phyloP scores from a whole-genome alignment of 1,140 invertebrate species.

The Lanistes nyassanus region DNA sequence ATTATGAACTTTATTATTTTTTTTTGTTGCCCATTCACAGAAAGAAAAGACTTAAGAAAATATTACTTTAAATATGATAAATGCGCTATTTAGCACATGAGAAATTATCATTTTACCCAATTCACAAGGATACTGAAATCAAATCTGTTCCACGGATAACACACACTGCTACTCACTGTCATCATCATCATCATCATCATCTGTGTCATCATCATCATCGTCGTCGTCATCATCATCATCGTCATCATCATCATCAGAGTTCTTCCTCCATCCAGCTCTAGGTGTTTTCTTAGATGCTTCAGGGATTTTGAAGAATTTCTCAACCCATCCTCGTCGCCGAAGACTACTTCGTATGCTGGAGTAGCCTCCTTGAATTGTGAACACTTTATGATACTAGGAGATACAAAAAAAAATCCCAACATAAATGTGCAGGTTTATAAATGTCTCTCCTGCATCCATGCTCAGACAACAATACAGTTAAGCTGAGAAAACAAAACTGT shows the following conservation, averaged over 20 bases:
- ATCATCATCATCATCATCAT: conserved; percentile 42
- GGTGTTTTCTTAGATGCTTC: conserved; percentile 51
- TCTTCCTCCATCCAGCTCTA: conserved; percentile 42
- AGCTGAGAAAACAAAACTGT: too few relatives aligned
- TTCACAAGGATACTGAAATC: too few relatives aligned
- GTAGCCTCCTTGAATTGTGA: conserved; percentile 70
- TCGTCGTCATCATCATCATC: conserved; percentile 63
- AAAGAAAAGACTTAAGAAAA: too few relatives aligned
- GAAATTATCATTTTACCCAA: neutral
- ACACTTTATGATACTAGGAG: conserved; percentile 68
- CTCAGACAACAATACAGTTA: too few relatives aligned
- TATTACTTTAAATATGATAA: too few relatives aligned
- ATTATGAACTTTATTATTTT: conserved; percentile 3
- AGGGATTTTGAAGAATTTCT: conserved; percentile 66
- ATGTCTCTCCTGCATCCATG: too few relatives aligned
- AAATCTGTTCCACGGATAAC: too few relatives aligned
- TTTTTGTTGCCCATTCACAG: too few relatives aligned
- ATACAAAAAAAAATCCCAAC: conserved; percentile 19
- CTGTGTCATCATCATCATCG: conserved; percentile 63
- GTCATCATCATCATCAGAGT: conserved; percentile 58
- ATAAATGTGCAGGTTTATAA: too few relatives aligned
- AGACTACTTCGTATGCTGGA: conserved; percentile 68
- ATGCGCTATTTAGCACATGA: neutral
- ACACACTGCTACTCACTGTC: conserved; percentile 8
- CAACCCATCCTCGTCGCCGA: conserved; percentile 69